Conservation (phyloP, 2,797 vertebrate species). For the Intellagama lesueurii region DNA sequence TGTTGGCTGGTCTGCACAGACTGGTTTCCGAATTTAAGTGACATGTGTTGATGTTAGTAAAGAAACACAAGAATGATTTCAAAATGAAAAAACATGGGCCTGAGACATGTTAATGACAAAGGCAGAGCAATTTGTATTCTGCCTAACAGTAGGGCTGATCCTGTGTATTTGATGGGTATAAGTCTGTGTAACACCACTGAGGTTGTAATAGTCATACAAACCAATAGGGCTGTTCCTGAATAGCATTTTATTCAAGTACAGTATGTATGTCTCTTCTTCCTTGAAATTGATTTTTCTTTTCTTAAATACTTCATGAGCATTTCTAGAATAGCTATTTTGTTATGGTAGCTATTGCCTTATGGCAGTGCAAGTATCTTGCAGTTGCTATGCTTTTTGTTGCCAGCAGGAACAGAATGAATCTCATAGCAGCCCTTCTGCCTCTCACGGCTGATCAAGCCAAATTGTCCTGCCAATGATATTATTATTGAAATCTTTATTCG, state of each 20-base stretch:
- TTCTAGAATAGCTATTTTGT: not conserved
- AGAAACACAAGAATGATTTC: too few species aligned
- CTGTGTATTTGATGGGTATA: not conserved
- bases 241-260: too few species aligned
- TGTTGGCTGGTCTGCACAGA: not conserved
- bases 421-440: not conserved
- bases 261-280: too few species aligned
- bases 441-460: too few species aligned
- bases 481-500: too few species aligned
- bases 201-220: not conserved
- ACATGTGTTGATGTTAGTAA: not conserved
- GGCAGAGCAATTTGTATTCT: not conserved
- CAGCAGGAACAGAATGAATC: not conserved
- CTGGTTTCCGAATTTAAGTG: not conserved
- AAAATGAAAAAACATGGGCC: too few species aligned
- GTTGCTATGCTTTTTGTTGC: not conserved
- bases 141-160: too few species aligned
- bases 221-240: not conserved
- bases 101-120: too few species aligned
- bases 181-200: not conserved
- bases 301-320: not conserved
- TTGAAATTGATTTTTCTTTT: not conserved
- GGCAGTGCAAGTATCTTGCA: not conserved
- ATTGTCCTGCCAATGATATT: too few species aligned
- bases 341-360: not conserved